These are phyloP conservation scores for Brachyrhaphis roseni DNA, from an alignment of 2,797 vertebrate genomes.

Conservation along the genomic window DNA sequence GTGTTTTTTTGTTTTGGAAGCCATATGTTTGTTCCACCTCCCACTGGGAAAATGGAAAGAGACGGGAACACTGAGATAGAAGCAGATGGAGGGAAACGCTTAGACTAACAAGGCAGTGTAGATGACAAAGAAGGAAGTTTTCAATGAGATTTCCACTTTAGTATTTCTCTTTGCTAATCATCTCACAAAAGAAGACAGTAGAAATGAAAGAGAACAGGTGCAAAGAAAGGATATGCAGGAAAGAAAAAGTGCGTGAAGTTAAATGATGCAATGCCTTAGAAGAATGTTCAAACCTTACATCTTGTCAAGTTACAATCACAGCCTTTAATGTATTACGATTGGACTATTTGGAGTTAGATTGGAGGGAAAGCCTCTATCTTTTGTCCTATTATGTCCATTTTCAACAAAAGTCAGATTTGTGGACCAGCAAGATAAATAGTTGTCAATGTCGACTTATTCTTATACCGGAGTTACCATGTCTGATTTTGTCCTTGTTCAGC, in stretches of 20 bases:
- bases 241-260: background rate
- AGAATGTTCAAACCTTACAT: background rate
- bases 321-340: background rate
- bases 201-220: background rate
- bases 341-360: background rate
- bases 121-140: conserved; percentile 16
- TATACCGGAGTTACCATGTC: background rate
- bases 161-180: conserved; percentile 4
- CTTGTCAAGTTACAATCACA: background rate
- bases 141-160: conserved; percentile 5
- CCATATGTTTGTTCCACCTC: conserved; percentile 47
- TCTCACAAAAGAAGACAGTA: background rate
- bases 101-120: conserved; percentile 18
- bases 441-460: background rate
- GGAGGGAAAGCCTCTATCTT: background rate
- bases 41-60: conserved; percentile 30
- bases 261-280: background rate
- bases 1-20: conserved; percentile 25
- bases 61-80: conserved; percentile 15
- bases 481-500: background rate
- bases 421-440: background rate
- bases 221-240: background rate
- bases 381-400: background rate
- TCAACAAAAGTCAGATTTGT: background rate
- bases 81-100: conserved; percentile 6